These are phyloP conservation scores for Stichopus horrens DNA, from an alignment of 53 echinoderm and acorn worm species.

Conservation along the genomic window DNA sequence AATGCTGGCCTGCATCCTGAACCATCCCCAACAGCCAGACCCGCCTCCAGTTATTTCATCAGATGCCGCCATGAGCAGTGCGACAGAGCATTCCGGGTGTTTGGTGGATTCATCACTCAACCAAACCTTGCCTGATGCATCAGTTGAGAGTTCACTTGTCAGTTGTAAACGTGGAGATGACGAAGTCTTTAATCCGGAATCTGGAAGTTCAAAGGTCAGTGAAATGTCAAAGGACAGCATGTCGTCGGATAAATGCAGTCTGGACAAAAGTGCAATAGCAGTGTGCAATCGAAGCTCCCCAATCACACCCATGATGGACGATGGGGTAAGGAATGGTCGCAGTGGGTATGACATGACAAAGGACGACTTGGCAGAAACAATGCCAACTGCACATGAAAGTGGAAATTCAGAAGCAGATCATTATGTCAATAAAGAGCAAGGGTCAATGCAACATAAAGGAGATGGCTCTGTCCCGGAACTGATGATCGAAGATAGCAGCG, in stretches of 20 bases:
- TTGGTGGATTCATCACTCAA: not conserved
- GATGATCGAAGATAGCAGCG: not conserved
- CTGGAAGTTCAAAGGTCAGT: not conserved
- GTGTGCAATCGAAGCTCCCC: not conserved
- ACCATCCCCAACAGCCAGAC: slow-evolving; percentile 61
- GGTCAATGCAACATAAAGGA: not conserved
- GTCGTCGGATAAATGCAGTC: not conserved
- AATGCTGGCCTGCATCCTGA: slow-evolving; percentile 88
- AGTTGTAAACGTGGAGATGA: not conserved
- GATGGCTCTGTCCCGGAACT: not conserved
- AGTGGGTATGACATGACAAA: not conserved
- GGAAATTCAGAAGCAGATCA: not conserved
- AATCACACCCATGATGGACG: not conserved
- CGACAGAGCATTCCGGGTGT: not conserved
- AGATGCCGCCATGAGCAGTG: not conserved
- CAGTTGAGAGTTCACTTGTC: not conserved
- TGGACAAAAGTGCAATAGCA: not conserved
- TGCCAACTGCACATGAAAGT: not conserved
- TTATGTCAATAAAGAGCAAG: not conserved
- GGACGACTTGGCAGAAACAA: too few relatives aligned
- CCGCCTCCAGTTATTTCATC: not conserved
- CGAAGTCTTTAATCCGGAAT: too few relatives aligned
- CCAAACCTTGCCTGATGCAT: not conserved
- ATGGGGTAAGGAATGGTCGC: not conserved
- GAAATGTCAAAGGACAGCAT: not conserved